Percentiles rank a stretch among this genome's conserved stretches.
Conservation (phyloP, 2,113 vertebrate species). For the Ariopsis seemanni region DNA sequence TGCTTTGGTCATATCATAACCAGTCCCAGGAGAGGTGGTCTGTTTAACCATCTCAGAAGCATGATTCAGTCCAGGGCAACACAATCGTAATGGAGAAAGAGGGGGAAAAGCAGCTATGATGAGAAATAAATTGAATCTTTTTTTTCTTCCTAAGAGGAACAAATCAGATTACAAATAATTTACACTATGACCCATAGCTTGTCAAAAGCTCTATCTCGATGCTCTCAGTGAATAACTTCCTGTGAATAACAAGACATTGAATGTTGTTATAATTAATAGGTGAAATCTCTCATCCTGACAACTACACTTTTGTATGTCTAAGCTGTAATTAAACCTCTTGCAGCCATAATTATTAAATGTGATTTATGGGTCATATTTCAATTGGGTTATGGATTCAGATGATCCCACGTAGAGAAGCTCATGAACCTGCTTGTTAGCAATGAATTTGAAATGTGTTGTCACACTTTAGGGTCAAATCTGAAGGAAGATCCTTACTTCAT, state of each 20-base stretch:
- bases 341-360: slow-evolving; percentile 36
- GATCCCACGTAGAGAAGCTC: not conserved
- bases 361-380: slow-evolving; percentile 29
- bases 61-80: not conserved
- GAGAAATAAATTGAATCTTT: not conserved
- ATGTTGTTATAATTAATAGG: slow-evolving; percentile 42
- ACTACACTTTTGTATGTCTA: slow-evolving; percentile 7
- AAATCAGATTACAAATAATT: not conserved
- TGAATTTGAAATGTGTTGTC: not conserved
- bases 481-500: not conserved
- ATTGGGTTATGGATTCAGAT: not conserved
- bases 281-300: slow-evolving; percentile 33
- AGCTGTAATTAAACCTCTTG: slow-evolving; percentile 27
- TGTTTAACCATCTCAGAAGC: not conserved
- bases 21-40: not conserved
- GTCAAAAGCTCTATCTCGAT: not conserved
- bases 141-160: not conserved
- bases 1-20: not conserved
- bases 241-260: slow-evolving; percentile 5
- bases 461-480: not conserved
- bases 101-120: not conserved
- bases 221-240: not conserved
- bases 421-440: not conserved
- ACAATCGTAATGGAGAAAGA: not conserved
- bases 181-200: not conserved